Percentiles rank a stretch among this genome's conserved stretches.
Conservation (phyloP, 2,888 invertebrate species). For the Lathronympha strigana region DNA sequence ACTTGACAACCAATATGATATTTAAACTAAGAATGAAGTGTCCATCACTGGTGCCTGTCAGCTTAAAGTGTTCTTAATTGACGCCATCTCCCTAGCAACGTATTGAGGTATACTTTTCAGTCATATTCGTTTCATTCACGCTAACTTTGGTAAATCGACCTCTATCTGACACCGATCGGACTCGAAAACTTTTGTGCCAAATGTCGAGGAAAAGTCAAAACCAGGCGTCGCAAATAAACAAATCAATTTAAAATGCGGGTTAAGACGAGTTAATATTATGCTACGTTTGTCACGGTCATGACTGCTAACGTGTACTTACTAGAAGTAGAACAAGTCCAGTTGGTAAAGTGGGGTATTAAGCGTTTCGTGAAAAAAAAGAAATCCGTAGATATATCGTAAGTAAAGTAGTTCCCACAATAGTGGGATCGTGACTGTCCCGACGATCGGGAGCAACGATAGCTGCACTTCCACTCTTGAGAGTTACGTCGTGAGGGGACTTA, state of each 20-base stretch:
- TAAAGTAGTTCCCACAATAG: slow-evolving; percentile 71
- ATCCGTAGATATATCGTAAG: slow-evolving; percentile 54
- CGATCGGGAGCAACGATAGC: slow-evolving; percentile 72
- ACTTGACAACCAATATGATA: too few relatives aligned
- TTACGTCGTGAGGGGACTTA: slow-evolving; percentile 67
- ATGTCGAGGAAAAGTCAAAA: slow-evolving; percentile 21
- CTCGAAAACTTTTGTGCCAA: slow-evolving; percentile 15
- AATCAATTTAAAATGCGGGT: slow-evolving; percentile 21
- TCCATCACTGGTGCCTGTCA: too few relatives aligned
- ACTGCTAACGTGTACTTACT: slow-evolving; percentile 17
- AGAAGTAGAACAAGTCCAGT: slow-evolving; percentile 32
- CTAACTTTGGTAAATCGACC: background rate
- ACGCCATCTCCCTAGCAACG: background rate
- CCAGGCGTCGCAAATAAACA: slow-evolving; percentile 10
- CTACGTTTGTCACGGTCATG: slow-evolving; percentile 38
- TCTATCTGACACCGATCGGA: background rate
- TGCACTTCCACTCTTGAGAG: slow-evolving; percentile 57
- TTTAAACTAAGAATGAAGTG: too few relatives aligned
- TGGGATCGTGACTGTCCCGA: slow-evolving; percentile 71
- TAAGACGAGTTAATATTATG: slow-evolving; percentile 29
- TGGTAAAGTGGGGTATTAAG: slow-evolving; percentile 38
- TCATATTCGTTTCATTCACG: background rate
- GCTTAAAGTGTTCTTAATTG: too few relatives aligned
- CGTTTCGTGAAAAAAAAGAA: slow-evolving; percentile 48
- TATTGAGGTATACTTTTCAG: background rate